Evolutionary conservation across 2,113 vertebrate species (phyloP).

Genomic region (Falco punctatus): DNA sequence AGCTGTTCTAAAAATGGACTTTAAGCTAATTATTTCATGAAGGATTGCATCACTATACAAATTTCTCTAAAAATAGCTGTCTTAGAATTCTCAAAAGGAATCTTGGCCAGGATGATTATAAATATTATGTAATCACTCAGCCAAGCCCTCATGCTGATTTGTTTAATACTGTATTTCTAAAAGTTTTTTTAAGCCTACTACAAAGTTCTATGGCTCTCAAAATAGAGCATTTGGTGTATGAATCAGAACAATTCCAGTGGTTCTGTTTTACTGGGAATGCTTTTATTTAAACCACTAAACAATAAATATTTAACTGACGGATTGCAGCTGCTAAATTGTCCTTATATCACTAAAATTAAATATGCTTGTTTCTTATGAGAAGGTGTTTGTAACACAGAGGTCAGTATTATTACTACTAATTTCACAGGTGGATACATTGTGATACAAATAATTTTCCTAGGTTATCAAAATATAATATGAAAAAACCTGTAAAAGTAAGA

Average conservation of each 20-base stretch:
- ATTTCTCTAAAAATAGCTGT: constrained; percentile 50
- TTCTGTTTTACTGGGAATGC: not conserved
- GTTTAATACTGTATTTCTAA: not conserved
- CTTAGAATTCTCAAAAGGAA: constrained; percentile 45
- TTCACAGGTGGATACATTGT: not conserved
- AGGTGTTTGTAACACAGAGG: not conserved
- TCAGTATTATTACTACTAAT: not conserved
- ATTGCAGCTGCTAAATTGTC: not conserved
- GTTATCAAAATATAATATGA: not conserved
- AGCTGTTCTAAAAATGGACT: constrained; percentile 55
- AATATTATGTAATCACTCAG: constrained; percentile 31
- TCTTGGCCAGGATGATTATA: constrained; percentile 22
- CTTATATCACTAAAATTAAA: not conserved
- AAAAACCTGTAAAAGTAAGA: not conserved
- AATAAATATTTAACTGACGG: constrained; percentile 13
- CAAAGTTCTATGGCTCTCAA: not conserved
- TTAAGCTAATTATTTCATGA: constrained; percentile 55
- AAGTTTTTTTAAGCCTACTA: not conserved
- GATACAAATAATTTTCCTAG: not conserved
- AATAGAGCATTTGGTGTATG: not conserved
- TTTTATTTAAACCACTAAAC: not conserved
- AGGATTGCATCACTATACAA: constrained; percentile 62
- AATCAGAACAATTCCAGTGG: not conserved
- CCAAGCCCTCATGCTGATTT: not conserved
- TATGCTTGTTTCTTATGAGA: not conserved